Evolutionary conservation across 2,113 vertebrate genomes (phyloP).

Genomic region (Dasyurus viverrinus): DNA sequence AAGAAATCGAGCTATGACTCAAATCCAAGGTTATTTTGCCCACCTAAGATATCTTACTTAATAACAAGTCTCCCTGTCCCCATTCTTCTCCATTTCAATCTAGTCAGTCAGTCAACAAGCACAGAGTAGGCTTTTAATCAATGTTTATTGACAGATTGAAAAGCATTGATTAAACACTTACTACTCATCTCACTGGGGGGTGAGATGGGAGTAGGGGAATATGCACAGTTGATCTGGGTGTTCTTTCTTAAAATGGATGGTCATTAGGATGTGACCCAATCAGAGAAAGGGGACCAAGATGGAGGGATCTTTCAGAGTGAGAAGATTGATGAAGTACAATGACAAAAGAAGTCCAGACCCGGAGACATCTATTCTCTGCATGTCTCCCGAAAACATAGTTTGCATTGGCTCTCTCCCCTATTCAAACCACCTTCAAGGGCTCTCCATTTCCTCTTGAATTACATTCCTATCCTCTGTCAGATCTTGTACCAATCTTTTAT

Average conservation of each 20-base stretch:
- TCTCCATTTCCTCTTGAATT: background rate
- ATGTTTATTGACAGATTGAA: background rate
- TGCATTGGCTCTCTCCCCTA: background rate
- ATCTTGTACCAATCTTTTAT: background rate
- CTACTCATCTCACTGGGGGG: background rate
- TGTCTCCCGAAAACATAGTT: background rate
- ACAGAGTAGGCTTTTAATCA: background rate
- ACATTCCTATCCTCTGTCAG: background rate
- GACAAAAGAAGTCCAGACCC: background rate
- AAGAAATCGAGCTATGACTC: background rate
- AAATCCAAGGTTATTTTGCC: background rate
- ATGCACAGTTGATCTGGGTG: background rate
- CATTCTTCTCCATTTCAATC: background rate
- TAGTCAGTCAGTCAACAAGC: background rate
- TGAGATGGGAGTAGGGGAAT: background rate
- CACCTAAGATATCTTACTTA: background rate
- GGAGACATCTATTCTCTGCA: background rate
- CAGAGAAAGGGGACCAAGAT: background rate
- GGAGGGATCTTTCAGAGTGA: background rate
- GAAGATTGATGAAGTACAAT: background rate
- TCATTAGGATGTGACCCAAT: background rate
- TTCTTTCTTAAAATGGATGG: background rate
- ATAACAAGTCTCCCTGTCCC: background rate
- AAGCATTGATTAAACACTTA: background rate
- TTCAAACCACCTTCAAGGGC: background rate